Evolutionary conservation across 2,797 vertebrate genomes (phyloP), one percentile per base, ranked within the genome.

Genomic region (Etheostoma perlongum): DNA sequence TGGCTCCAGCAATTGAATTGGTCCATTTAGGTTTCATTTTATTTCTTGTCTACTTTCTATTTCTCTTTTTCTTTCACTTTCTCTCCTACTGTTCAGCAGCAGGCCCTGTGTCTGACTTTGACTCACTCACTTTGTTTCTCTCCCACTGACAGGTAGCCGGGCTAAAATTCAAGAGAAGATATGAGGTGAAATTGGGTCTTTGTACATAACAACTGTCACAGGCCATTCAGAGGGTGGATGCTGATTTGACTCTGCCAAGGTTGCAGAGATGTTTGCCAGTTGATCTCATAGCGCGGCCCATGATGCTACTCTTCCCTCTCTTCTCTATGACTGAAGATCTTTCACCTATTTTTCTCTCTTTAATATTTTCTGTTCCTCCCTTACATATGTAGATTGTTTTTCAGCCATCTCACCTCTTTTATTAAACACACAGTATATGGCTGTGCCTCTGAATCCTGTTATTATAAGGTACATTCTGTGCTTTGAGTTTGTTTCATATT

Each of bases 21-120:
- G 81, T 90, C 87, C 85, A 89, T 92, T 93, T 92, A 89, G 84
- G 86, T 91, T 92, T 92, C 84, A 88, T 93, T 92, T 90, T 92
- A 85, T 84, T 73, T 86, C 83, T 84, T 83, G 77, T 91, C 86
- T 83, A 87, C 77, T 87, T 83, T 89, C 58, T 87, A 53, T 84
- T 71, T 80, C 70, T 83, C 79, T 80, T 67, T 68, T 70, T 67
- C 82, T 81, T 72, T 85, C 81, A 73, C 88, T 89, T 81, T 82
- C 86, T 79, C 76, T 73, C 90, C 83, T 59, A 76, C 85, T 60
- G 86, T 67, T 89, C 64, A 71, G 77, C 85, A 73, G 78, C 71
- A 44, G 81, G 83, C 47, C 63, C 33, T 6, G 33, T 46, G 83
- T 30, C 74, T 1, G 49, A 84, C 80, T 80, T 86, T 89, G 79